Evolutionary conservation across 64 coral and sea anemone genomes (phyloP).

Genomic region (Astreopora myriophthalma): DNA sequence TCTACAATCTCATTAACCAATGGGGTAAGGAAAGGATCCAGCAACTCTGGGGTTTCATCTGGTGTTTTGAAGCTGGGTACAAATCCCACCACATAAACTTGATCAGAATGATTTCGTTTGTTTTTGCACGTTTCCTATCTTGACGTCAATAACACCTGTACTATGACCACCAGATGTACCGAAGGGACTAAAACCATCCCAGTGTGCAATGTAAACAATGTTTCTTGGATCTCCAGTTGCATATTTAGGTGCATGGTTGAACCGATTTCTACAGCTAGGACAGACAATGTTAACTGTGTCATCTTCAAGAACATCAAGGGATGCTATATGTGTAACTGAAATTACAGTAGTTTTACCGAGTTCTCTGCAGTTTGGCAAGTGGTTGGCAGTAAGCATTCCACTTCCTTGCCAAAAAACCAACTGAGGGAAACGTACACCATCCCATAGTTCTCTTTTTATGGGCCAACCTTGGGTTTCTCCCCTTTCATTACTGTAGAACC

Average conservation of each 20-base stretch:
- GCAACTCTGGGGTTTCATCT: slow-evolving; percentile 59
- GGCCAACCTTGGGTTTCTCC: background rate
- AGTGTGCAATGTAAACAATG: slow-evolving; percentile 66
- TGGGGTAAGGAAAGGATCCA: slow-evolving; percentile 59
- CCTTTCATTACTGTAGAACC: slow-evolving; percentile 18
- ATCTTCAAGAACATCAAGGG: background rate
- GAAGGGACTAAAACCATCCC: slow-evolving; percentile 70
- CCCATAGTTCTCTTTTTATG: slow-evolving; percentile 12
- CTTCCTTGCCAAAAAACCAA: slow-evolving; percentile 17
- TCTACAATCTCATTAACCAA: slow-evolving; percentile 51
- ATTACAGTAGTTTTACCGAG: background rate
- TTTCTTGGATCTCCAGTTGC: slow-evolving; percentile 50
- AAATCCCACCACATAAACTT: slow-evolving; percentile 31
- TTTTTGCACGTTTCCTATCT: slow-evolving; percentile 47
- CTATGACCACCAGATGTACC: slow-evolving; percentile 48
- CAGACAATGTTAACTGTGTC: background rate
- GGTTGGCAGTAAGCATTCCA: slow-evolving; percentile 7
- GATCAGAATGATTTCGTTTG: slow-evolving; percentile 25
- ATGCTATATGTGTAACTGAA: background rate
- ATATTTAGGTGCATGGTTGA: slow-evolving; percentile 25
- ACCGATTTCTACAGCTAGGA: background rate
- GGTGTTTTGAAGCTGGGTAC: slow-evolving; percentile 28
- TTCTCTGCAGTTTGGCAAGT: background rate
- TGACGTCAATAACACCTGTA: slow-evolving; percentile 52
- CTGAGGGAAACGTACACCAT: slow-evolving; percentile 25